phyloP scores from a whole-genome alignment of 2,888 invertebrate species.

The Mythimna albipuncta region DNA sequence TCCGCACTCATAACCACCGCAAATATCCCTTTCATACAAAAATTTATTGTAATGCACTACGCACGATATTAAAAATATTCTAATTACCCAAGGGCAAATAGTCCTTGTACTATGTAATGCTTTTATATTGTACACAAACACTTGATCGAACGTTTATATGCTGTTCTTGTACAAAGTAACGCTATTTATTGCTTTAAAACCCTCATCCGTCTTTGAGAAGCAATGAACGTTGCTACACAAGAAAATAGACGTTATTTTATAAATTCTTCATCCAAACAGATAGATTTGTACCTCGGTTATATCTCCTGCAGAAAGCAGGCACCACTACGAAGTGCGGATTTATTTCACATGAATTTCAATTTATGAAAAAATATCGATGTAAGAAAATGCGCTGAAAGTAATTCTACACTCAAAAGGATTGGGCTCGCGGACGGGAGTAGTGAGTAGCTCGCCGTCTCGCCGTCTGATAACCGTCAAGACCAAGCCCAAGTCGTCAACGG shows the following conservation, averaged over 20 bases:
- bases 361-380: conserved; percentile 2
- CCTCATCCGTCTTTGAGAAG: conserved; percentile 38
- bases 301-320: conserved; percentile 1
- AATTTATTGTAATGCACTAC: no score
- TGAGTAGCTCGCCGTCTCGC: no score
- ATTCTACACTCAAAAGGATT: neutral
- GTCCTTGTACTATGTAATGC: conserved; percentile 1
- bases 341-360: conserved; percentile 35
- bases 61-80: no score
- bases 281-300: conserved; percentile 43
- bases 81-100: neutral
- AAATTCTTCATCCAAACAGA: conserved; percentile 28
- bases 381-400: neutral
- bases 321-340: conserved; percentile 33
- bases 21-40: no score
- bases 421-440: no score
- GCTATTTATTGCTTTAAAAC: conserved; percentile 36
- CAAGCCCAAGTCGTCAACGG: no score
- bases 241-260: conserved; percentile 40
- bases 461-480: no score
- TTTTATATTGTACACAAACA: neutral
- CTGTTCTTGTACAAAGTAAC: conserved; percentile 20
- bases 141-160: conserved; percentile 24
- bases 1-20: no score
- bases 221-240: conserved; percentile 31